phyloP scores from a whole-genome alignment of 2,888 invertebrate species.

The Tillus elongatus region DNA sequence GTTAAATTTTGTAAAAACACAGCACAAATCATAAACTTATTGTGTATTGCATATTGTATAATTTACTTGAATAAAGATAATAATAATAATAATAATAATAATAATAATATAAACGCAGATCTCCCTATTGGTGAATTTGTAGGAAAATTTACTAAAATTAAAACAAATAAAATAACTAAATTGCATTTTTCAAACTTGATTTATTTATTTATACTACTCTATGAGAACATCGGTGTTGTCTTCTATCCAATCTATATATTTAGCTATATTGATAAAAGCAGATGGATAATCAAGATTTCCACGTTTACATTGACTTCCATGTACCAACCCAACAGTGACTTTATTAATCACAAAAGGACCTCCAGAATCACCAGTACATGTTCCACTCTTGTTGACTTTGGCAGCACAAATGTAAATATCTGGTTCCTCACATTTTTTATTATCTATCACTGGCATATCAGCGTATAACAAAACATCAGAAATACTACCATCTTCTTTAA shows the following conservation, averaged over 20 bases:
- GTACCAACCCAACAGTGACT: background rate
- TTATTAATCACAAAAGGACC: background rate
- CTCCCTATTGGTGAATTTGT: no score
- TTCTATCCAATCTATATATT: background rate
- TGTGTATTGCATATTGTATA: no score
- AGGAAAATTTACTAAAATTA: no score
- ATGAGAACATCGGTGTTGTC: background rate
- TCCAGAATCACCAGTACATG: slow-evolving; percentile 2
- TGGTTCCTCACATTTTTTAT: no score
- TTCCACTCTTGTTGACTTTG: background rate
- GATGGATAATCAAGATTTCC: background rate
- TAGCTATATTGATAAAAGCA: background rate
- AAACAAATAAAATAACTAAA: no score
- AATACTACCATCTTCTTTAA: background rate
- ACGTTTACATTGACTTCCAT: background rate
- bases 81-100: no score
- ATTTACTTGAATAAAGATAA: no score
- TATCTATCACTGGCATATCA: background rate
- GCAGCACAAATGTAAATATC: background rate
- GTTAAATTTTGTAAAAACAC: no score
- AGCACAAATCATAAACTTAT: no score
- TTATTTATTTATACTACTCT: no score
- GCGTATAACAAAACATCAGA: background rate
- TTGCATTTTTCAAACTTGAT: no score
- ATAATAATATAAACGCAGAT: no score